Conservation (phyloP, 2,797 vertebrate genomes). For the Salmo trutta region DNA sequence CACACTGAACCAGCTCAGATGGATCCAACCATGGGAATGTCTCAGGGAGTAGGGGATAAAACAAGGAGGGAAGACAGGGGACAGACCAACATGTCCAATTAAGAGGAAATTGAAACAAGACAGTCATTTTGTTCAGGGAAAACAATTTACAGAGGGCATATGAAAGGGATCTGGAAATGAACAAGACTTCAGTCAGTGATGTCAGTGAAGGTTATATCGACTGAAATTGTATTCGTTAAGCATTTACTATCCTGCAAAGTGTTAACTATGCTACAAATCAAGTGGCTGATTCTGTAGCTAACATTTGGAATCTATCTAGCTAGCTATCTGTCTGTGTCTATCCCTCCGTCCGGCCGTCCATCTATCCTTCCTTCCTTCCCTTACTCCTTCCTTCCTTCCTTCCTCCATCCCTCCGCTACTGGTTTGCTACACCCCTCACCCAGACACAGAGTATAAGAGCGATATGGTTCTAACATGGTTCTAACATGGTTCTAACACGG, state of each 20-base stretch:
- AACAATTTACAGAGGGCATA: slow-evolving; percentile 75
- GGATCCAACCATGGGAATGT: slow-evolving; percentile 73
- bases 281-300: neutral
- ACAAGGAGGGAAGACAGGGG: slow-evolving; percentile 49
- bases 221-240: too few relatives aligned
- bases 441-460: slow-evolving; percentile 52
- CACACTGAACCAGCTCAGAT: slow-evolving; percentile 68
- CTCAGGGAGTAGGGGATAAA: slow-evolving; percentile 65
- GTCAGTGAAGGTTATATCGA: neutral
- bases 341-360: slow-evolving; percentile 54
- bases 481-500: too few relatives aligned
- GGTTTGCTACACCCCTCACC: slow-evolving; percentile 26
- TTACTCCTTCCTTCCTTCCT: neutral
- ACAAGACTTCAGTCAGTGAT: slow-evolving; percentile 50
- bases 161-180: neutral
- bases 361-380: slow-evolving; percentile 17
- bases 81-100: slow-evolving; percentile 76
- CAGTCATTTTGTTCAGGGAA: slow-evolving; percentile 22
- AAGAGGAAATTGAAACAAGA: slow-evolving; percentile 79
- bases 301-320: neutral
- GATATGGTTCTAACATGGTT: neutral
- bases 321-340: neutral
- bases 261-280: neutral
- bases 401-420: slow-evolving; percentile 17
- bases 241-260: too few relatives aligned